Evolutionary conservation across 2,888 invertebrate species (phyloP), one percentile per base, ranked within the genome.

Genomic region (Notodonta dromedarius): DNA sequence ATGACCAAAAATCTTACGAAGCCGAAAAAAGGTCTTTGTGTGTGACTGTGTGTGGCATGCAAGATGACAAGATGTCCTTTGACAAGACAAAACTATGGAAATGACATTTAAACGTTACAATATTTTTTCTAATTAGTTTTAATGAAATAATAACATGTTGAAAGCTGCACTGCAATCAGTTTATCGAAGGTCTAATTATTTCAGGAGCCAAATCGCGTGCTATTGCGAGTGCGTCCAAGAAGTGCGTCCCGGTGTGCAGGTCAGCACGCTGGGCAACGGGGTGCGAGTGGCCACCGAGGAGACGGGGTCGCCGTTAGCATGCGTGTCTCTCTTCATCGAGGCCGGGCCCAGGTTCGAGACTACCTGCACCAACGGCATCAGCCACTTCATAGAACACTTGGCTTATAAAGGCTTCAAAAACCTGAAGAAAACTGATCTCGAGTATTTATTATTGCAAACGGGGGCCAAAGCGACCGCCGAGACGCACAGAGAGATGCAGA

Each of bases 301-400:
- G 62, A 76, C 76, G 0, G 24, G 58, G 1, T 75, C 82, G 0
- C 78, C 83, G 0, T 32, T 88, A 8, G 74, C 84, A 3, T 85
- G 86, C 60, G 65, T 89, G 35, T 75, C 85, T 5, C 68, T 92
- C 2, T 79, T 82, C 55, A 73, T 85, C 5, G 80, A 86, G 61
- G 85, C 81, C 0, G 93, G 93, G 1, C 65, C 93, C 0, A 77
- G 90, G 11, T 90, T 78, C 65, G 93, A 93, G 69, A 80, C 73
- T 0, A 44, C 66, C 1, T 69, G 67, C 63, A 80, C 83, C 59
- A 86, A 91, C 65, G 93, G 93, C 2, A 79, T 91, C 14, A 78
- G 87, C 0, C 86, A 91, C 69, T 85, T 92, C 59, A 79, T 93
- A 24, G 91, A 90, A 66, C 91, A 89, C 60, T 72, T 92, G 73